These are phyloP conservation scores for Trachelipus rathkii DNA, from an alignment of 1,140 invertebrate genomes.

Conservation along the genomic window DNA sequence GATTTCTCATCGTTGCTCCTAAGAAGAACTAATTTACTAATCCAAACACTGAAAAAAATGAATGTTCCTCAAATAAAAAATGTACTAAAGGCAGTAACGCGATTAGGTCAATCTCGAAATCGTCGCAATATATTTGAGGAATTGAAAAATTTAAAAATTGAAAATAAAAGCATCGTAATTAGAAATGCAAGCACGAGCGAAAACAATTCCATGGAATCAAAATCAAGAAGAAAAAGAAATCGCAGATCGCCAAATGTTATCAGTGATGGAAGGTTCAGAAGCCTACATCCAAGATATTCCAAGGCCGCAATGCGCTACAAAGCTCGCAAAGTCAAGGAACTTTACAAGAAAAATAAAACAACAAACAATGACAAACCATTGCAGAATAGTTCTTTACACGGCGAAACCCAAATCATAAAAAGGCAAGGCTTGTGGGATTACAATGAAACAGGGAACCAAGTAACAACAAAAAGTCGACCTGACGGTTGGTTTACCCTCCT, in stretches of 20 bases:
- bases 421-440: no score
- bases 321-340: not conserved
- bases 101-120: not conserved
- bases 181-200: no score
- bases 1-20: not conserved
- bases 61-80: not conserved
- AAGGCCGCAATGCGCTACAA: not conserved
- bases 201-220: no score
- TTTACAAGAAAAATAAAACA: not conserved
- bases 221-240: no score
- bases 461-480: not conserved
- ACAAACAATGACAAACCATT: no score
- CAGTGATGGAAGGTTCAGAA: not conserved
- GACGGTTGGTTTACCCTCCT: not conserved
- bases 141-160: no score
- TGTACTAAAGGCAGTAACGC: not conserved
- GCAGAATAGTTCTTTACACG: no score
- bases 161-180: no score
- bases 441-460: no score
- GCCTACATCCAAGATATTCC: not conserved
- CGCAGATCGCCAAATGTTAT: no score
- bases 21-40: not conserved
- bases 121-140: no score
- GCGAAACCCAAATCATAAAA: no score
- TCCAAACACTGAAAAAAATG: not conserved